These are phyloP conservation scores for Leptonema lineaticorne DNA, from an alignment of 1,140 invertebrate genomes.

Conservation along the genomic window DNA sequence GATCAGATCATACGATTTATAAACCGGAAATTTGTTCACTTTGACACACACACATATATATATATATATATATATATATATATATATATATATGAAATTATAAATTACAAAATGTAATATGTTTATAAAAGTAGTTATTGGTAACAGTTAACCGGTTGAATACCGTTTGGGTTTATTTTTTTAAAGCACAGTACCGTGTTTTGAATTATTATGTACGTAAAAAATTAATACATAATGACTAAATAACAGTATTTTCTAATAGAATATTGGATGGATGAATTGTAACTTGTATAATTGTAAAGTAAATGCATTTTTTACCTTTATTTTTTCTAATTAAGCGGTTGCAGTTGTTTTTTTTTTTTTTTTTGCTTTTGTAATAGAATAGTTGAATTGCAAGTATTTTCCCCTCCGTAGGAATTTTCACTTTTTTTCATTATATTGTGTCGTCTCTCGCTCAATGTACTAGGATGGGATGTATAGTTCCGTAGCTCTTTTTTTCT, in stretches of 20 bases:
- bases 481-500: slow-evolving; percentile 2
- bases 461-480: background rate
- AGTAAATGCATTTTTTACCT: background rate
- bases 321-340: background rate
- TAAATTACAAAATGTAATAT: too few species aligned
- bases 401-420: too few species aligned
- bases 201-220: too few species aligned
- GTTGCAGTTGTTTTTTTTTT: background rate
- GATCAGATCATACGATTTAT: too few species aligned
- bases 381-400: background rate
- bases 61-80: background rate
- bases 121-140: background rate
- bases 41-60: background rate
- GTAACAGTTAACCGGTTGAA: background rate
- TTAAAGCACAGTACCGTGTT: slow-evolving; percentile 9
- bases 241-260: background rate
- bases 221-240: too few species aligned
- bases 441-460: background rate
- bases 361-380: background rate
- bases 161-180: background rate
- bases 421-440: background rate
- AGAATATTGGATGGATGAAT: background rate
- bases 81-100: background rate
- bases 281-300: background rate
- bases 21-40: background rate